Evolutionary conservation across 2,888 invertebrate species (phyloP), one percentile per base, ranked within the genome.

Genomic region (Psylliodes chrysocephalus): DNA sequence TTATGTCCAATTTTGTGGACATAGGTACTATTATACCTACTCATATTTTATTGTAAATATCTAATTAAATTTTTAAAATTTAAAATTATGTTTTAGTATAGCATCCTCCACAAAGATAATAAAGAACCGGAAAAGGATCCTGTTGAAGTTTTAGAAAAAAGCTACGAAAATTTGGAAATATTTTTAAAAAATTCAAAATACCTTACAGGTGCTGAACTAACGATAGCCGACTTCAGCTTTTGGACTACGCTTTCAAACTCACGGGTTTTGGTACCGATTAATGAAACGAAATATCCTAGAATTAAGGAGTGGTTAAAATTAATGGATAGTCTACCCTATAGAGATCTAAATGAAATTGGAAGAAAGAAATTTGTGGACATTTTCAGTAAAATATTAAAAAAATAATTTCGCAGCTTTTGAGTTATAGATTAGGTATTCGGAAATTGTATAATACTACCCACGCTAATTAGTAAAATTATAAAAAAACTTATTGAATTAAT

Each of bases 151-250:
- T n/a, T 35, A 35, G 10, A 35, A 35, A 35, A 12, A 10, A 14
- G 8, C 10, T n/a, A 8, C 4, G 14, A 10, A 35, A 1, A 8
- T 12, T 35, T 35, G 14, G 35, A 35, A 12, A n/a, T 12, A 3
- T 35, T 35, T 35, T 10, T 35, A 8, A 77, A 78, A 2, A 81
- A 79, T 2, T 79, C 82, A 0, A 80, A 83, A 35, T 88, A 83
- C 75, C 76, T 86, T 57, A 85, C 86, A 19, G 85, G 84, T 0
- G 81, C 85, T 40, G 73, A 80, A 1, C 1, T 63, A 12, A 67
- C 64, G 7, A 55, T 69, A 17, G 68, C 68, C 10, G 68, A 69
- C 44, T 66, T 64, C 6, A 64, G 62, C n/a, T 17, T 67, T 8
- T 60, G 57, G 46, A 25, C 64, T 1, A 56, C 60, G 0, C 12